Conservation (phyloP, 30 jellyfish, hydroid and myxozoan genomes). For the Aurelia sp. region DNA sequence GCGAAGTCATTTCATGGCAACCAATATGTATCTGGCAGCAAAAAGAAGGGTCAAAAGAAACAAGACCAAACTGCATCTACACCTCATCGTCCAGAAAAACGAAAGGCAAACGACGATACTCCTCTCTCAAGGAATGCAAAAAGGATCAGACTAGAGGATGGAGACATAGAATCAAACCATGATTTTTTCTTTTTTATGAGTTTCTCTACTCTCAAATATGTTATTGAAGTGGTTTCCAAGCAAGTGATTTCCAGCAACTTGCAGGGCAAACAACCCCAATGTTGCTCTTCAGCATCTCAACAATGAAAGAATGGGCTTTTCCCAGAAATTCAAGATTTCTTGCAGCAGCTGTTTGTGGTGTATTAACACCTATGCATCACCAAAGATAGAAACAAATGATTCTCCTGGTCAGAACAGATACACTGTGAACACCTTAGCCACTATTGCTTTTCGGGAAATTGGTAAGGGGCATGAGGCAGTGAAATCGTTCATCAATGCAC, state of each 20-base stretch:
- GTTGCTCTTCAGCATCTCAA: conserved; percentile 11
- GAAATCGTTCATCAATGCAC: conserved; percentile 33
- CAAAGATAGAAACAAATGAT: not conserved
- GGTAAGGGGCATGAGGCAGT: conserved; percentile 70
- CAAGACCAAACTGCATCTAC: conserved; percentile 18
- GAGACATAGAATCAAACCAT: not conserved
- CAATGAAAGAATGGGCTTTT: conserved; percentile 28
- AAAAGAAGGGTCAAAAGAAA: conserved; percentile 2
- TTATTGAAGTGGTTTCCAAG: conserved; percentile 4
- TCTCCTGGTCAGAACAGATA: conserved; percentile 19
- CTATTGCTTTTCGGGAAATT: conserved; percentile 68
- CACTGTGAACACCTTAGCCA: conserved; percentile 18
- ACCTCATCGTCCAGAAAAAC: conserved; percentile 1
- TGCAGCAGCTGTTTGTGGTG: conserved; percentile 19
- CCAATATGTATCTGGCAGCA: conserved; percentile 20
- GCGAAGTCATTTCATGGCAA: conserved; percentile 25
- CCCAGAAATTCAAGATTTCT: conserved; percentile 10
- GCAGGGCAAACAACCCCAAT: conserved; percentile 12
- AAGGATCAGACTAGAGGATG: conserved; percentile 13
- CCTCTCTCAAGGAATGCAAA: conserved; percentile 16
- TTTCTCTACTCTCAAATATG: not conserved
- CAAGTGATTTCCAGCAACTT: conserved; percentile 5
- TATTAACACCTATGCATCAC: conserved; percentile 7
- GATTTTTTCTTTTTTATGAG: conserved; percentile 20
- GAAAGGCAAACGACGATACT: conserved; percentile 1